phyloP scores from a whole-genome alignment of 2,797 vertebrate genomes.

The Sebastes hubbsi region DNA sequence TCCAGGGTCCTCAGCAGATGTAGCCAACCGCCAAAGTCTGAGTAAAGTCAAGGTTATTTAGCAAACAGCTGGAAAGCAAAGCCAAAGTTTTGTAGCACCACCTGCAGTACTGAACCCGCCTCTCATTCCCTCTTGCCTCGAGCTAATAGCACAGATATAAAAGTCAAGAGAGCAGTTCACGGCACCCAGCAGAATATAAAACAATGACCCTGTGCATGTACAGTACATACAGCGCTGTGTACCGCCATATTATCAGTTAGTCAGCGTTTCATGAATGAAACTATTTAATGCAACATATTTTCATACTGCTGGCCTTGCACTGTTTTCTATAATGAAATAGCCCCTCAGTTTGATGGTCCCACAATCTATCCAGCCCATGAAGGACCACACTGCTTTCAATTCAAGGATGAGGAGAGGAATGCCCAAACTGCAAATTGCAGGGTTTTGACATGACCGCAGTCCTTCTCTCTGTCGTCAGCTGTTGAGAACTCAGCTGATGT shows the following conservation, averaged over 20 bases:
- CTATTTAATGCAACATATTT: not conserved
- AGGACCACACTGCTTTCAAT: not conserved
- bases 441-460: not conserved
- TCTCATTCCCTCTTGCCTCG: not conserved
- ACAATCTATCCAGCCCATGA: not conserved
- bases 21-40: not conserved
- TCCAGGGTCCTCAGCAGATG: not conserved
- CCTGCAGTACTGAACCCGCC: conserved; percentile 5
- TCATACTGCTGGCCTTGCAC: conserved; percentile 24
- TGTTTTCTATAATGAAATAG: not conserved
- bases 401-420: not conserved
- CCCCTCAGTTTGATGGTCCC: not conserved
- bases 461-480: not conserved
- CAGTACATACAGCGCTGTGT: not conserved
- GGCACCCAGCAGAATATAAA: conserved; percentile 18
- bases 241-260: not conserved
- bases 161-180: conserved; percentile 35
- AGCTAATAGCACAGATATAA: conserved; percentile 6
- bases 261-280: conserved; percentile 27
- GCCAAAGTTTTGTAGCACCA: not conserved
- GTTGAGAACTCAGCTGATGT: not conserved
- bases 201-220: conserved; percentile 22
- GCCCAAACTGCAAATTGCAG: not conserved
- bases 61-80: not conserved
- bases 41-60: not conserved